phyloP scores from a whole-genome alignment of 2,113 vertebrate species.

The Lagopus leucura region DNA sequence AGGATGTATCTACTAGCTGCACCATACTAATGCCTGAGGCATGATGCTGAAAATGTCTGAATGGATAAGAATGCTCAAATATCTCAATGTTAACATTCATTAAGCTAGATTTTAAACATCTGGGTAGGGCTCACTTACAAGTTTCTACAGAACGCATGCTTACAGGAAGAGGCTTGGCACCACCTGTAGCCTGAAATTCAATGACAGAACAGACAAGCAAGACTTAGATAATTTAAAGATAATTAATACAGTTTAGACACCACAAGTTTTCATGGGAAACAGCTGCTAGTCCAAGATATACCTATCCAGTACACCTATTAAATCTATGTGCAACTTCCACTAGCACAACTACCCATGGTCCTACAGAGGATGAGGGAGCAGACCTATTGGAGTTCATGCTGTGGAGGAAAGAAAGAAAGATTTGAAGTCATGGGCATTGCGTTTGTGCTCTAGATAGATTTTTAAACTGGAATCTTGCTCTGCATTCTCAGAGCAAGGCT shows the following conservation, averaged over 20 bases:
- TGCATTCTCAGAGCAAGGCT: neutral
- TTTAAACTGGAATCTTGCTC: neutral
- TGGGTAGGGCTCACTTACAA: slow-evolving; percentile 6
- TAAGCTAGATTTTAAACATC: neutral
- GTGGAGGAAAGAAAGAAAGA: neutral
- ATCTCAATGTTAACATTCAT: neutral
- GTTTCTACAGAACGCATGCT: neutral
- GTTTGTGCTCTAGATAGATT: neutral
- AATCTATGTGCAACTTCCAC: neutral
- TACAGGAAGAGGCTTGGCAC: slow-evolving; percentile 22
- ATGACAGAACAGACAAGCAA: neutral
- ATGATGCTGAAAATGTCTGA: neutral
- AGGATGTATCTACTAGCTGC: neutral
- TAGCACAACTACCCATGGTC: neutral
- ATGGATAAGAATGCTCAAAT: neutral
- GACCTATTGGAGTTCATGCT: neutral
- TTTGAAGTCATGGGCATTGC: neutral
- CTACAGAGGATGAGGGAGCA: neutral
- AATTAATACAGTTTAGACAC: neutral
- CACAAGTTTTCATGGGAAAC: neutral
- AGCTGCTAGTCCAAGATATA: neutral
- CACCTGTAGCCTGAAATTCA: neutral
- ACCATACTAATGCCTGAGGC: neutral
- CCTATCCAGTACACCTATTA: neutral
- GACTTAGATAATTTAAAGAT: neutral